phyloP scores from a whole-genome alignment of 1,140 invertebrate genomes.

The Triops cancriformis region DNA sequence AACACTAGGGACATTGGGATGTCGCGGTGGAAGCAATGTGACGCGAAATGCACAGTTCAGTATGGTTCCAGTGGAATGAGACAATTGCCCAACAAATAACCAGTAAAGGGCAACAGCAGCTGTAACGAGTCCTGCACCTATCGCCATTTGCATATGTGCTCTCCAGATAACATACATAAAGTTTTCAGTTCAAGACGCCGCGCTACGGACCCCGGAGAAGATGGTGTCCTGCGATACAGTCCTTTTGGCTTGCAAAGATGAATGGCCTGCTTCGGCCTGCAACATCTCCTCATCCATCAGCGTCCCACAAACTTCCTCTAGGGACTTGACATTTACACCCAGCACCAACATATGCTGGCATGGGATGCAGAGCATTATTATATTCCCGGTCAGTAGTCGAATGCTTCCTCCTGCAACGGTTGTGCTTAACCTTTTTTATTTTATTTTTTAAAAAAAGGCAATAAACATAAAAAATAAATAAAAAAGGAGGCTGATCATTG shows the following conservation, averaged over 20 bases:
- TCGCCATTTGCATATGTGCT: neutral
- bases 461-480: too few species aligned
- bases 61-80: neutral
- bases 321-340: neutral
- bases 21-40: too few species aligned
- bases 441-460: too few species aligned
- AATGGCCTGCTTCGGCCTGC: constrained; percentile 8
- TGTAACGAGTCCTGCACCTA: neutral
- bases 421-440: too few species aligned
- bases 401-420: too few species aligned
- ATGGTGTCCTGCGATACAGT: constrained; percentile 12
- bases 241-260: constrained; percentile 5
- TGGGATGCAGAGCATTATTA: neutral
- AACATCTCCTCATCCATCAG: constrained; percentile 8
- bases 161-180: constrained; percentile 1
- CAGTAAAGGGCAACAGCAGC: neutral
- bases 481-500: too few species aligned
- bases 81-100: neutral
- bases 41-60: too few species aligned
- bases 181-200: neutral
- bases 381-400: neutral
- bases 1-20: too few species aligned
- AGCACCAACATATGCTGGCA: constrained; percentile 4
- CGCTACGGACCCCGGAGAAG: neutral
- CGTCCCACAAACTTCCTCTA: neutral